These are phyloP conservation scores for Margarornis squamiger DNA, from an alignment of 2,797 vertebrate species.

Conservation along the genomic window DNA sequence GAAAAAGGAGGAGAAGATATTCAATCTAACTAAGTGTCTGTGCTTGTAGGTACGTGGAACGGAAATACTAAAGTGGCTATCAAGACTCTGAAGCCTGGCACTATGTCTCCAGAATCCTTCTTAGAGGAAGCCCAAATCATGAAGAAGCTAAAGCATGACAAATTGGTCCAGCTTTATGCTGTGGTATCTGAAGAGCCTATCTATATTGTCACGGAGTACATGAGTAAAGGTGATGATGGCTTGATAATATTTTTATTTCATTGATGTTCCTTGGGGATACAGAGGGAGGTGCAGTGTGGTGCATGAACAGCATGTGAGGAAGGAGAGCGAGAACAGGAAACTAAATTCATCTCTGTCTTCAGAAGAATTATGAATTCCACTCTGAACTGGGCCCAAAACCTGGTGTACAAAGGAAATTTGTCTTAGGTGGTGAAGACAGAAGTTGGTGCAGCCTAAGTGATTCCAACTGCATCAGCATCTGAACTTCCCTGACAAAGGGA, in stretches of 20 bases:
- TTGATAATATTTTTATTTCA: neutral
- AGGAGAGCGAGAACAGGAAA: neutral
- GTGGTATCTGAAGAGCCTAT: conserved; percentile 97
- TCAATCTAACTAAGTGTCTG: conserved; percentile 47
- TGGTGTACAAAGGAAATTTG: neutral
- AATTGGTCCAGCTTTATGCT: conserved; percentile 94
- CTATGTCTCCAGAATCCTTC: conserved; percentile 98
- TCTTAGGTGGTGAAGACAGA: neutral
- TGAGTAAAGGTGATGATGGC: conserved; percentile 88
- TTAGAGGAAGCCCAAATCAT: conserved; percentile 98
- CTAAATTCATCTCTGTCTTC: neutral
- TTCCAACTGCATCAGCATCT: neutral
- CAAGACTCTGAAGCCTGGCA: conserved; percentile 96
- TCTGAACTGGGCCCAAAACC: neutral
- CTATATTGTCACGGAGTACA: conserved; percentile 97
- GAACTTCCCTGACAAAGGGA: neutral
- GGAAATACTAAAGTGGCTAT: conserved; percentile 98
- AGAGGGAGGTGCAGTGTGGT: neutral
- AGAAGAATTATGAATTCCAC: neutral
- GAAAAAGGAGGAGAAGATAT: neutral
- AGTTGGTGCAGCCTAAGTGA: neutral
- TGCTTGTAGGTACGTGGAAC: conserved; percentile 92
- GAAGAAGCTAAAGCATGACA: conserved; percentile 97
- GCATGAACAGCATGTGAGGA: neutral
- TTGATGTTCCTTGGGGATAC: neutral